Conservation (phyloP, 2,113 vertebrate species). For the Chlamydotis undulata region DNA sequence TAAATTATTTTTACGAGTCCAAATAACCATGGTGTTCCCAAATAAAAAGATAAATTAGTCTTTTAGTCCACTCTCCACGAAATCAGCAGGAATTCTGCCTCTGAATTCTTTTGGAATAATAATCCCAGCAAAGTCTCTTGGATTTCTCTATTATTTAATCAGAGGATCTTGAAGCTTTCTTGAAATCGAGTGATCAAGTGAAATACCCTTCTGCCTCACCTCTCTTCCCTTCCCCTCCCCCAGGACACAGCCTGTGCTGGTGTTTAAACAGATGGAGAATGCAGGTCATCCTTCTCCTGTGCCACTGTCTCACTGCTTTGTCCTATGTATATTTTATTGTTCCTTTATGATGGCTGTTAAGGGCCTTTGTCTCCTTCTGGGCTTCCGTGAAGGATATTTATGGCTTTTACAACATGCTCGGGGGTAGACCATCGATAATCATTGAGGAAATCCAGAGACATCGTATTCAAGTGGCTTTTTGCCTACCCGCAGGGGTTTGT, state of each 20-base stretch:
- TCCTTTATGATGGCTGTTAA: conserved; percentile 55
- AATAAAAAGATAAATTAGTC: background rate
- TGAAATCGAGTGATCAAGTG: background rate
- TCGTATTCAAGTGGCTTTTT: conserved; percentile 44
- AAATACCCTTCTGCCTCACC: background rate
- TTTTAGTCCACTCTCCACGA: background rate
- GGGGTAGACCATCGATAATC: conserved; percentile 30
- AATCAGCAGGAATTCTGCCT: background rate
- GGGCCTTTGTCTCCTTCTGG: conserved; percentile 37
- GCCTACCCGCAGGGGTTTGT: conserved; percentile 16
- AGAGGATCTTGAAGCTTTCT: background rate
- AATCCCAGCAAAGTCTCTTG: background rate
- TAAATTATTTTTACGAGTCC: conserved; percentile 40
- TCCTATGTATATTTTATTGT: conserved; percentile 44
- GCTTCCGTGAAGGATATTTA: conserved; percentile 53
- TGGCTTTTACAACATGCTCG: conserved; percentile 16
- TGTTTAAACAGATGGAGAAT: conserved; percentile 7
- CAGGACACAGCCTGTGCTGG: background rate
- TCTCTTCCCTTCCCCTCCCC: background rate
- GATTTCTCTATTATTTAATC: background rate
- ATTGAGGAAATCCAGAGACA: conserved; percentile 44
- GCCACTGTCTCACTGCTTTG: conserved; percentile 41
- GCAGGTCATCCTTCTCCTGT: conserved; percentile 41
- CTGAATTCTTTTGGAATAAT: background rate
- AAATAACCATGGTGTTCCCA: background rate